Evolutionary conservation across 30 jellyfish, hydroid and myxozoan species (phyloP).

Genomic region (Cassiopea andromeda): DNA sequence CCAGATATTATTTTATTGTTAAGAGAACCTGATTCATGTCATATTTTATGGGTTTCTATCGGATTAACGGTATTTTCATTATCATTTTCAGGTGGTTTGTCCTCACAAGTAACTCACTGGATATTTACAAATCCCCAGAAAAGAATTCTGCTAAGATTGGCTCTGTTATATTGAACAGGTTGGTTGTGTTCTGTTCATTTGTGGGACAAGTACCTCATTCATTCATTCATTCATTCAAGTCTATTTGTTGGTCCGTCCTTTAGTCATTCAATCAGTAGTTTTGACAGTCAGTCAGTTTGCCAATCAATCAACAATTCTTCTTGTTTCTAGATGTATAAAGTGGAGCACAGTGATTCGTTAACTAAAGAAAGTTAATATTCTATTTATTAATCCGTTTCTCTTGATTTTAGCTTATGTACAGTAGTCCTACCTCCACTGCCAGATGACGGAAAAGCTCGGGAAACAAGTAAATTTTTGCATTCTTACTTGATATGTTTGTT

Average conservation of each 20-base stretch:
- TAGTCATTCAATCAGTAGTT: neutral
- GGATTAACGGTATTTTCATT: neutral
- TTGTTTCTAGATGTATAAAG: no score
- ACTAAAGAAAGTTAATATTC: neutral
- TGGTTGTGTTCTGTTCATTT: neutral
- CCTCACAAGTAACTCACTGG: slow-evolving; percentile 87
- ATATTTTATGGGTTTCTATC: neutral
- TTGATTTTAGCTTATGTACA: slow-evolving; percentile 84
- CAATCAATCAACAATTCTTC: no score
- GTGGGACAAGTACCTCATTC: neutral
- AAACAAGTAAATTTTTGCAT: slow-evolving; percentile 53
- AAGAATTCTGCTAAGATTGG: slow-evolving; percentile 90
- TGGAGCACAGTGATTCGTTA: no score
- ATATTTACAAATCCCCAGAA: slow-evolving; percentile 89
- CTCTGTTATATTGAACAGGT: slow-evolving; percentile 91
- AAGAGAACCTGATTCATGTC: neutral
- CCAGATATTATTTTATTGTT: no score
- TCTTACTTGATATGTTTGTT: neutral
- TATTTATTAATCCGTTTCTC: neutral
- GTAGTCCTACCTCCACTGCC: slow-evolving; percentile 96
- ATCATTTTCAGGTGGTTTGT: slow-evolving; percentile 85
- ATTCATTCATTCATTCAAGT: no score
- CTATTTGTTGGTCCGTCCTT: neutral
- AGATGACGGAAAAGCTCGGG: slow-evolving; percentile 90
- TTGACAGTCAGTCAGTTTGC: neutral